Evolutionary conservation across 1,140 invertebrate genomes (phyloP).

Genomic region (Grapholita molesta): DNA sequence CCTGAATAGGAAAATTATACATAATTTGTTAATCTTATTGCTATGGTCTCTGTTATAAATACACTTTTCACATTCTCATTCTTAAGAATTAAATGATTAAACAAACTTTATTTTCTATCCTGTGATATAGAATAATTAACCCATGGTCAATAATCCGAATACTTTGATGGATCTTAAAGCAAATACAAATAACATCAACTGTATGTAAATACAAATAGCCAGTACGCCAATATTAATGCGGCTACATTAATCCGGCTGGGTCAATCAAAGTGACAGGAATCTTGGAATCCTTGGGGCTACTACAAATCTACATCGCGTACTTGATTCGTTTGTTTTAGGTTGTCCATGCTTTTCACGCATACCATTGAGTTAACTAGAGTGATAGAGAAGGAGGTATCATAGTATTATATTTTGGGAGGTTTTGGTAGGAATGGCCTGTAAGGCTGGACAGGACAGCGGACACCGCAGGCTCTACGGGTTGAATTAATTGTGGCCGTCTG

Average conservation of each 20-base stretch:
- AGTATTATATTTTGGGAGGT: background rate
- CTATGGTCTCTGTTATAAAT: no score
- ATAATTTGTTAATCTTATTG: no score
- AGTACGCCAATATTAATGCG: slow-evolving; percentile 25
- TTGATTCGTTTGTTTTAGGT: background rate
- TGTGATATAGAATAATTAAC: no score
- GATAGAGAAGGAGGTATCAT: background rate
- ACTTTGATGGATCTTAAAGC: slow-evolving; percentile 38
- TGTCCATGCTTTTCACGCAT: background rate
- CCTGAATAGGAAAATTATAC: no score
- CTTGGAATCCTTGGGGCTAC: slow-evolving; percentile 21
- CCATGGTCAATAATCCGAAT: slow-evolving; percentile 56
- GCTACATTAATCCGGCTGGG: slow-evolving; percentile 24
- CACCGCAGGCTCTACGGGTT: slow-evolving; percentile 40
- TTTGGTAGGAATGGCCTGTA: slow-evolving; percentile 20
- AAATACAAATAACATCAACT: slow-evolving; percentile 24
- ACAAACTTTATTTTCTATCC: no score
- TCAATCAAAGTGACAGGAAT: slow-evolving; percentile 37
- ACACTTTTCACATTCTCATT: no score
- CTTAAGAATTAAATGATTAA: no score
- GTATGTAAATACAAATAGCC: slow-evolving; percentile 16
- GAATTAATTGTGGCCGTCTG: slow-evolving; percentile 61
- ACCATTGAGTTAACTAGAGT: background rate
- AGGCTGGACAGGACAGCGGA: slow-evolving; percentile 33
- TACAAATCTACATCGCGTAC: background rate